These are phyloP conservation scores for Xestia c-nigrum DNA, from an alignment of 2,888 invertebrate species.

Conservation along the genomic window DNA sequence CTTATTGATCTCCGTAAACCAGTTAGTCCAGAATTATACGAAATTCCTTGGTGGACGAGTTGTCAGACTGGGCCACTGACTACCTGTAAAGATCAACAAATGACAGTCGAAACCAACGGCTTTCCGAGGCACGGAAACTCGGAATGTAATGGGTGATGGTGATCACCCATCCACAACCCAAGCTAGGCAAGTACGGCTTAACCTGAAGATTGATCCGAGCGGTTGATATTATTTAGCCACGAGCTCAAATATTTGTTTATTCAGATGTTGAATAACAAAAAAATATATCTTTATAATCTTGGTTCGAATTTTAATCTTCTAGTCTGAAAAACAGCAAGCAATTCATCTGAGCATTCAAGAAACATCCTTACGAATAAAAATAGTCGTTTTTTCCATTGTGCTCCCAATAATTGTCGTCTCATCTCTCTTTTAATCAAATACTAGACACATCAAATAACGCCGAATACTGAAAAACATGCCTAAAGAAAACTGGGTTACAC, in stretches of 20 bases:
- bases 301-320: background rate
- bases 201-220: no score
- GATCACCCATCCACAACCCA: no score
- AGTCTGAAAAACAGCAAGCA: background rate
- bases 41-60: no score
- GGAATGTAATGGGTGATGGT: no score
- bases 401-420: background rate
- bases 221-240: no score
- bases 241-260: background rate
- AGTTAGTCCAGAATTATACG: no score
- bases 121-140: no score
- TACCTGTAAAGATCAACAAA: no score
- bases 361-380: background rate
- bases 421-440: background rate
- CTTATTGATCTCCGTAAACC: no score
- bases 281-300: background rate
- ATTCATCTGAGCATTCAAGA: background rate
- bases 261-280: background rate
- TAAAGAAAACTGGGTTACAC: background rate
- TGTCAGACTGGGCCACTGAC: no score
- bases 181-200: no score
- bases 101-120: no score
- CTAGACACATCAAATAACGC: conserved; percentile 5
- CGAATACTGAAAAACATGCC: conserved; percentile 1
- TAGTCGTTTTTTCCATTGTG: background rate